Percentiles rank a stretch among this genome's conserved stretches.
These are phyloP conservation scores for Capreolus pygargus DNA, from an alignment of 2,113 vertebrate genomes.

Conservation along the genomic window DNA sequence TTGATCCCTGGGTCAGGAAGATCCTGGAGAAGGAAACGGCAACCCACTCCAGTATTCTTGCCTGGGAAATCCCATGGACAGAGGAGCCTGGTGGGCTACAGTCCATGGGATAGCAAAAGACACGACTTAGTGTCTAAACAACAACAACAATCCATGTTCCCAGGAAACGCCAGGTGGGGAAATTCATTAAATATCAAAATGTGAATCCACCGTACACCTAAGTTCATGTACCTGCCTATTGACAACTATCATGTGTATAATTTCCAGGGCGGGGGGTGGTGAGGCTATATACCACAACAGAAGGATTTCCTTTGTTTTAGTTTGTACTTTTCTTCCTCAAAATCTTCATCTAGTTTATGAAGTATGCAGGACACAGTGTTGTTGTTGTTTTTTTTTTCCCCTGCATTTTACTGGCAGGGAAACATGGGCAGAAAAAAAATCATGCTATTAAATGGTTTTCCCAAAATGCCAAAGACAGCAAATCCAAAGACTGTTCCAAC, in stretches of 20 bases:
- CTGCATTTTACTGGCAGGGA: conserved; percentile 28
- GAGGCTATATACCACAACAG: not conserved
- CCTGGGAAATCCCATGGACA: not conserved
- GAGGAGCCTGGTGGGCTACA: not conserved
- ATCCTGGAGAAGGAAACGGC: not conserved
- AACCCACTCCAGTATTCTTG: not conserved
- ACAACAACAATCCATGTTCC: not conserved
- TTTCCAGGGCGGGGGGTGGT: not conserved
- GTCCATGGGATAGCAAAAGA: not conserved
- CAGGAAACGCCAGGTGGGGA: not conserved
- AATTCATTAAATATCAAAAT: not conserved
- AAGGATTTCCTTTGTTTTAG: conserved; percentile 25
- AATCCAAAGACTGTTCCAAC: not conserved
- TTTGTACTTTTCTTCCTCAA: not conserved
- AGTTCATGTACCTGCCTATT: not conserved
- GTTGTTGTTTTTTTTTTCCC: not conserved
- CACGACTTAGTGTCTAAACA: not conserved
- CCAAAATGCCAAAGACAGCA: conserved; percentile 24
- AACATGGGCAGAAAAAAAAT: not conserved
- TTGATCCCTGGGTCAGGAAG: not conserved
- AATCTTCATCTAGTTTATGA: not conserved
- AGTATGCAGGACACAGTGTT: not conserved
- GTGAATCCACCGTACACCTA: not conserved
- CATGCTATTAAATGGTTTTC: conserved; percentile 30
- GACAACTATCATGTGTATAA: not conserved